Percentiles rank a stretch among this genome's conserved stretches.
These are phyloP conservation scores for Cynoglossus semilaevis DNA, from an alignment of 2,113 vertebrate genomes.

Conservation along the genomic window DNA sequence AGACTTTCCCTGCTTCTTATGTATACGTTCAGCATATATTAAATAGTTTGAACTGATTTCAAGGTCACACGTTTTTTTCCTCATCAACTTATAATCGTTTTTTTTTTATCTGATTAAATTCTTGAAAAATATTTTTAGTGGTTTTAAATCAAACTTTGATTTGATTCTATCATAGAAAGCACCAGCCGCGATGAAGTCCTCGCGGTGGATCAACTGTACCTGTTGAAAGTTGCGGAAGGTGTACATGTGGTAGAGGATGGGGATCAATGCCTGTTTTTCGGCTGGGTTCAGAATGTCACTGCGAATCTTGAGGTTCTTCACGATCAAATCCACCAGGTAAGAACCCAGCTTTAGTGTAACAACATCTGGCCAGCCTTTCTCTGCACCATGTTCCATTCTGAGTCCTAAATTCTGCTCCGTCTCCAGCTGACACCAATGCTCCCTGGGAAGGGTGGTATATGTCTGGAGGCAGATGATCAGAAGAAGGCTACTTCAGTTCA, in stretches of 20 bases:
- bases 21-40: too few relatives aligned
- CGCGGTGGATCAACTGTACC: constrained; percentile 64
- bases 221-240: constrained; percentile 85
- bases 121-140: too few relatives aligned
- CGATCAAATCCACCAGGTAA: constrained; percentile 85
- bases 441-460: constrained; percentile 75
- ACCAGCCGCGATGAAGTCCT: too few relatives aligned
- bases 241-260: constrained; percentile 92
- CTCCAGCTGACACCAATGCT: constrained; percentile 83
- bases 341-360: constrained; percentile 83
- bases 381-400: constrained; percentile 55
- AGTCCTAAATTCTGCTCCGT: constrained; percentile 66
- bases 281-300: constrained; percentile 66
- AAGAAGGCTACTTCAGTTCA: neutral
- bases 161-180: too few relatives aligned
- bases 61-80: too few relatives aligned
- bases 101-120: too few relatives aligned
- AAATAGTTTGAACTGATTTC: too few relatives aligned
- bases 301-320: constrained; percentile 80
- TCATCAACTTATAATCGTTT: too few relatives aligned
- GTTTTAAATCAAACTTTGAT: too few relatives aligned
- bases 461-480: constrained; percentile 60
- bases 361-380: constrained; percentile 75
- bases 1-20: neutral
- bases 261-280: constrained; percentile 70